Evolutionary conservation across 2,797 vertebrate genomes (phyloP).

Genomic region (Lepilemur septentrionalis): DNA sequence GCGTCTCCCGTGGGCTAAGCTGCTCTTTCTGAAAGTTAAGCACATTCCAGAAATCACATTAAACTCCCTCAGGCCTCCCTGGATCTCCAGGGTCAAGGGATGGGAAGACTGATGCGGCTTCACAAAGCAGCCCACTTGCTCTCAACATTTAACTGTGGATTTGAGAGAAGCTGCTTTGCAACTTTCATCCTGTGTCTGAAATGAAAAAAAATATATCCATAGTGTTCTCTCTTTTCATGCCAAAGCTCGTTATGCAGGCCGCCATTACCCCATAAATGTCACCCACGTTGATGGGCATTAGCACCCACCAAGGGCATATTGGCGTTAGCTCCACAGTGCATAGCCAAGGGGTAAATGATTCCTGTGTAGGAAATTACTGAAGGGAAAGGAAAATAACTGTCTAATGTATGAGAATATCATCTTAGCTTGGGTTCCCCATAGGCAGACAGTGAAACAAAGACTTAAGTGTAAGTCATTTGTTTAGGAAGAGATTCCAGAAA

Average conservation of each 20-base stretch:
- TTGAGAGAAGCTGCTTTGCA: neutral
- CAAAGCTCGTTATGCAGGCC: neutral
- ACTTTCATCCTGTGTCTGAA: neutral
- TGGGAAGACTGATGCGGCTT: neutral
- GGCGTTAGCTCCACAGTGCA: neutral
- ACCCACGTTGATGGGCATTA: neutral
- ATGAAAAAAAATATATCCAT: neutral
- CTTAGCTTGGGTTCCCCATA: neutral
- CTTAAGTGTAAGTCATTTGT: neutral
- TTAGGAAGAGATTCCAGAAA: neutral
- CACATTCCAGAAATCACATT: constrained; percentile 59
- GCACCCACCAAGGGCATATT: neutral
- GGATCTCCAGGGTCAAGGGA: neutral
- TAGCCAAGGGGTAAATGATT: neutral
- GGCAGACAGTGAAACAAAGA: neutral
- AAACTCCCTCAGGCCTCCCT: neutral
- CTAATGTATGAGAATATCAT: neutral
- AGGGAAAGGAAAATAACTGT: neutral
- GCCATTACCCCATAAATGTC: neutral
- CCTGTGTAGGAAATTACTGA: neutral
- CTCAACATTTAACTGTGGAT: neutral
- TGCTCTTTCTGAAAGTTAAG: constrained; percentile 50
- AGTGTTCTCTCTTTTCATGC: constrained; percentile 6
- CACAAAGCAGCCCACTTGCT: neutral
- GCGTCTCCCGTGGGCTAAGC: constrained; percentile 40